phyloP scores from a whole-genome alignment of 53 echinoderm and acorn worm genomes.

The Mesocentrotus franciscanus region DNA sequence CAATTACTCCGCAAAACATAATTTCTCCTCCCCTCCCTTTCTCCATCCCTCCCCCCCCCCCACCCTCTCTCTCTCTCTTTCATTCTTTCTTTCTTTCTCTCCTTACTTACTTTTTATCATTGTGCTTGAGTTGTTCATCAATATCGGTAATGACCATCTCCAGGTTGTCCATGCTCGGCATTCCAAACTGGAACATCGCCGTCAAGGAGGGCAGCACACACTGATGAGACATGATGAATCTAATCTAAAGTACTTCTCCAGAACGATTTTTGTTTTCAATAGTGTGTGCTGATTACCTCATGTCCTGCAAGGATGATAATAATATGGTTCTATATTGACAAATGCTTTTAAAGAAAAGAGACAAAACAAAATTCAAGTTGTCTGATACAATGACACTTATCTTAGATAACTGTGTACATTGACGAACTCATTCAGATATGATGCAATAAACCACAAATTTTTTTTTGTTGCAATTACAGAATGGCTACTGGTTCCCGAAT shows the following conservation, averaged over 20 bases:
- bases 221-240: conserved; percentile 60
- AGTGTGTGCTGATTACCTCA: neutral
- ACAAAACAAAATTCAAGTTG: too few species aligned
- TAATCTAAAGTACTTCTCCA: neutral
- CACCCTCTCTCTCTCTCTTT: neutral
- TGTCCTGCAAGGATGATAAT: neutral
- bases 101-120: conserved; percentile 78
- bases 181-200: conserved; percentile 82
- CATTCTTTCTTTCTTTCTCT: neutral
- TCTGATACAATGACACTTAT: too few species aligned
- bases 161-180: conserved; percentile 87
- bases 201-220: conserved; percentile 72
- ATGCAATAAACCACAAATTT: too few species aligned
- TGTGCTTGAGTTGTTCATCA: conserved; percentile 82
- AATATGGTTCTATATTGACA: neutral
- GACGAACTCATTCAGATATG: too few species aligned
- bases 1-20: too few species aligned
- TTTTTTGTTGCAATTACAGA: too few species aligned
- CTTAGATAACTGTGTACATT: too few species aligned
- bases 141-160: conserved; percentile 85
- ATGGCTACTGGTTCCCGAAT: too few species aligned
- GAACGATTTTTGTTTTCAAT: neutral
- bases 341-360: neutral
- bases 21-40: neutral
- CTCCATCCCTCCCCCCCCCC: neutral